Base-by-base conservation (phyloP, 2,113 vertebrate species). In the Oryzias melastigma region DNA sequence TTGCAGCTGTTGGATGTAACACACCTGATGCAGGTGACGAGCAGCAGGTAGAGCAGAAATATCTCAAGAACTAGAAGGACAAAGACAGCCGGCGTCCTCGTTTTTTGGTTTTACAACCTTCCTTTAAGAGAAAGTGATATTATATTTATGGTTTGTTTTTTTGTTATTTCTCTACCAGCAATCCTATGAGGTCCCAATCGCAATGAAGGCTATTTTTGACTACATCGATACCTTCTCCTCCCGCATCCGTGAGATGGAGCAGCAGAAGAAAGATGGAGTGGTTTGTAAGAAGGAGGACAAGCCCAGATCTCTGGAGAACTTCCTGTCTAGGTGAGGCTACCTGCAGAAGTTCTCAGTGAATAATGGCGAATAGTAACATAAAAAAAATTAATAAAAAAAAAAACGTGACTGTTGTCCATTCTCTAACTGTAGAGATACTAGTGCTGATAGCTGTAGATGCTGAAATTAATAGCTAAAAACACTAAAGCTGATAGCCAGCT, bases 181-280 rank as follows among this genome's bases (percentile, higher is more conserved):
- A 95, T 93, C 94, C 63, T 99, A 98, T 43, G 97, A 98, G 85
- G 96, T 97, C 56, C 97, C 97, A 24, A 97, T 99, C 60, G 92
- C 94, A 68, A 98, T 99, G 97, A 97, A 98, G 86, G 94, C 96
- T 0, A 93, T 99, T 52, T 97, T 99, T 42, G 92, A 96, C 82
- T 90, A 97, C 84, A 90, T 98, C 0, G 97, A 99, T 87, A 97
- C 95, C 8, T 99, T 99, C 86, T 93, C 94, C n/a, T 96, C 97
- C 49, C 93, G 97, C 68, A 94, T 98, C 85, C 93, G 94, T 88
- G 97, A 99, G 69, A 96, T 99, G 96, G 97, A 98, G 83, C 96
- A 94, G 77, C 96, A 99, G 85, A 99, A 98, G 88, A 92, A 93
- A 68, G 95, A 98, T 5, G 96, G 95, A 1, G 94, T 95, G 52